Conservation (phyloP, 2,113 vertebrate genomes). For the Ploceus nigricollis region DNA sequence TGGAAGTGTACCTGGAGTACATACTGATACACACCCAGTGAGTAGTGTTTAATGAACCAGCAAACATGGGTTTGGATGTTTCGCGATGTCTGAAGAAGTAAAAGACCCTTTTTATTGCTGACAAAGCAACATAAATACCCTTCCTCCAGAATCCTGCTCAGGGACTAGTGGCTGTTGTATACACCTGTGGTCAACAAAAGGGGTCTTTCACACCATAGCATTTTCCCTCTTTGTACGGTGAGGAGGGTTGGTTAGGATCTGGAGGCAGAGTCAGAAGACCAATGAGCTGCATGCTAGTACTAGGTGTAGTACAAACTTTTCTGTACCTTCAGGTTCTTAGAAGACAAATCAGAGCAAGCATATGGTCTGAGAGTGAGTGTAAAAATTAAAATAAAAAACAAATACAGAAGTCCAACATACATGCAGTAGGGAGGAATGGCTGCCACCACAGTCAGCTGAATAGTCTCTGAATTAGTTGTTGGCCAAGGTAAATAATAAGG, state of each 20-base stretch:
- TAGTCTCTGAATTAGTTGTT: not conserved
- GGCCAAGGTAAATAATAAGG: not conserved
- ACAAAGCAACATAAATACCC: not conserved
- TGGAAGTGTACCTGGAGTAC: not conserved
- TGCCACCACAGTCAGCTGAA: not conserved
- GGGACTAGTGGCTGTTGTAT: not conserved
- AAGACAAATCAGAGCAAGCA: not conserved
- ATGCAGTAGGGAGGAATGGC: not conserved
- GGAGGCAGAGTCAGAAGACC: not conserved
- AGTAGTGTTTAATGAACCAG: not conserved
- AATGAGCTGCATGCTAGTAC: not conserved
- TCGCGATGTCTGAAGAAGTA: not conserved
- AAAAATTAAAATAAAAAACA: not conserved
- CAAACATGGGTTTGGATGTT: not conserved
- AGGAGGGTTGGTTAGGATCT: not conserved
- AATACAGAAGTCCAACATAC: not conserved
- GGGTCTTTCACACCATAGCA: not conserved
- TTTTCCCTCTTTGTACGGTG: not conserved
- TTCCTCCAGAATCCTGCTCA: not conserved
- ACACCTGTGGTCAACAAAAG: not conserved
- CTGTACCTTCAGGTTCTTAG: not conserved
- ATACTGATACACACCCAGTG: not conserved
- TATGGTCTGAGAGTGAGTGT: not conserved
- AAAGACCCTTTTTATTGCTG: not conserved
- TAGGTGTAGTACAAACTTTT: not conserved